Base-by-base conservation (phyloP, 2,888 invertebrate genomes). In the Coenonympha glycerion region DNA sequence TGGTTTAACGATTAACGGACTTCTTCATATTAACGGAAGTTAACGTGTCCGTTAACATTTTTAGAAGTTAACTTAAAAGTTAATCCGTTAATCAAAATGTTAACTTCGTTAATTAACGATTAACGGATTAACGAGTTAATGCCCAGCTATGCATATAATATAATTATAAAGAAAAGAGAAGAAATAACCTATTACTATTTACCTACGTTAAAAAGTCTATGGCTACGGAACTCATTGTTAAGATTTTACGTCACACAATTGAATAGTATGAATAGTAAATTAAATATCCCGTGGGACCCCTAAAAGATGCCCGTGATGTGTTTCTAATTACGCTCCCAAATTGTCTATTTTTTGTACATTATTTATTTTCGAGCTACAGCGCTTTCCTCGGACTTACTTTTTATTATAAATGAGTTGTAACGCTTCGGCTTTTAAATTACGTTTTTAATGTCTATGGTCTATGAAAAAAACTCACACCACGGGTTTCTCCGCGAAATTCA, bases 281-380 rank as follows among this genome's bases (percentile, higher is more conserved):
- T 24, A 39, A 45, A 37, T 30, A 19, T 39, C 49, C 46, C 61
- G 58, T 60, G 60, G 52, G 57, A 60, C 39, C 51, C 52, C 36
- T 33, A 53, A 36, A 49, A 36, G 42, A 21, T 36, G 42, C 34
- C 33, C 33, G 21, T 47, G 28, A 45, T 51, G 47, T 45, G 47
- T 44, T 54, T 50, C 50, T 59, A 61, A 63, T 63, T 61, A 60
- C 50, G 30, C 34, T 33, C 33, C 52, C 49, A 56, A 56, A 58
- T 56, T 44, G 34, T 16, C 19, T 45, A 31, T 55, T 51, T 57
- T 53, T 55, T 57, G 49, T 49, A 26, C 31, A 47, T 28, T 39
- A 45, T 52, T 47, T 51, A 44, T 47, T 55, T 52, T 48, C 30
- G 34, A 53, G 51, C 39, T 46, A 24, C 55, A 36, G 37, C 39